A percentile compares a stretch with the other conserved stretches of the same genome.
phyloP scores from a whole-genome alignment of 2,797 vertebrate species.

The Mallotus villosus region DNA sequence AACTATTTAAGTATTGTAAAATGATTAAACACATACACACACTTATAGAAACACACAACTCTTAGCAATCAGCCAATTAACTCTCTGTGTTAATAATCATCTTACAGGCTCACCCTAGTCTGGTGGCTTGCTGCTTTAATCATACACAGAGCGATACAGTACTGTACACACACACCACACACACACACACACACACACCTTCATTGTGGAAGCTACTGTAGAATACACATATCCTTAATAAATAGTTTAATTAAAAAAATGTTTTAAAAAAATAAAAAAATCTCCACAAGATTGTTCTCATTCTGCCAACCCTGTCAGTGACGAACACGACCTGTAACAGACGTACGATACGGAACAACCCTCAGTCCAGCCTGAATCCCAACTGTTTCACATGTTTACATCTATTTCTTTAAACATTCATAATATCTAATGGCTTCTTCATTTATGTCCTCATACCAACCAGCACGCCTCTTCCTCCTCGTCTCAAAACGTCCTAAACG shows the following conservation, averaged over 20 bases:
- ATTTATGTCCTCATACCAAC: conserved; percentile 54
- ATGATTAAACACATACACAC: neutral
- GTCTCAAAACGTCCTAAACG: conserved; percentile 54
- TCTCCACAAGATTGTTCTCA: conserved; percentile 4
- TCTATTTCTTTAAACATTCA: conserved; percentile 35
- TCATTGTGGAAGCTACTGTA: conserved; percentile 20
- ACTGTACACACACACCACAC: conserved; percentile 43
- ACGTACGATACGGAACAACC: conserved; percentile 28
- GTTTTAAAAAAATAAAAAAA: neutral
- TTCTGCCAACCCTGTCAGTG: conserved; percentile 19
- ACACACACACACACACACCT: conserved; percentile 28
- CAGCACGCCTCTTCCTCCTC: conserved; percentile 59
- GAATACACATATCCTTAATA: conserved; percentile 11
- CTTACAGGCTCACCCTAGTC: conserved; percentile 58
- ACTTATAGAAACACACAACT: conserved; percentile 57
- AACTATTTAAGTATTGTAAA: too few species aligned
- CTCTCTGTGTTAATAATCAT: conserved; percentile 76
- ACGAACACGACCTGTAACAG: neutral
- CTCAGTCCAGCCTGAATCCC: neutral
- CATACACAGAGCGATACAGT: conserved; percentile 65
- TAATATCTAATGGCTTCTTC: conserved; percentile 42
- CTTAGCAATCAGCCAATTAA: conserved; percentile 71
- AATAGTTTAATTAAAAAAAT: conserved; percentile 57
- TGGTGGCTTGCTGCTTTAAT: conserved; percentile 71
- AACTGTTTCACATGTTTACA: conserved; percentile 16